Evolutionary conservation across 2,888 invertebrate species (phyloP).

Genomic region (Frankliniella intonsa): DNA sequence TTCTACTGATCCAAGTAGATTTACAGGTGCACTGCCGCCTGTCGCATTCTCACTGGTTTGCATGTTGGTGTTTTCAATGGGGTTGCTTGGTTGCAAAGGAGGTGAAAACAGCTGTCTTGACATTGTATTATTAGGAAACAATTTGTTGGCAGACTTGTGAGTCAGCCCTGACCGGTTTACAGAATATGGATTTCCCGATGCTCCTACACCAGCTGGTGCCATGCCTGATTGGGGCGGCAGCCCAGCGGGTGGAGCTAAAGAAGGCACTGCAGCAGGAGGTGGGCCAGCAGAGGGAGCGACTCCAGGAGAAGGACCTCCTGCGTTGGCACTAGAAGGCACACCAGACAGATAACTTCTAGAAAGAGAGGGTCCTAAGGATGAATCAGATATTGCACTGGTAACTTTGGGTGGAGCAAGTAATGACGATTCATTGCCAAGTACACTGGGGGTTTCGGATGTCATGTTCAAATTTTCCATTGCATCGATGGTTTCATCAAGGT

Average conservation of each 20-base stretch:
- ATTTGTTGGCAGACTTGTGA: not conserved
- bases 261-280: slow-evolving; percentile 15
- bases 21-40: not conserved
- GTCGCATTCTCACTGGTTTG: too few relatives aligned
- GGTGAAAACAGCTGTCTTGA: not conserved
- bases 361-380: not conserved
- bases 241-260: slow-evolving; percentile 23
- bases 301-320: slow-evolving; percentile 29
- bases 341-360: not conserved
- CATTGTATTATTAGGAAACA: not conserved
- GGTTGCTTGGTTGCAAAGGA: not conserved
- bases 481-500: not conserved
- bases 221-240: slow-evolving; percentile 35
- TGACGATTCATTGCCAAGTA: too few relatives aligned
- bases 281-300: slow-evolving; percentile 22
- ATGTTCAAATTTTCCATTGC: not conserved
- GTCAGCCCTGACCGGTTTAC: not conserved
- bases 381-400: not conserved
- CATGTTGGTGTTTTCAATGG: too few relatives aligned
- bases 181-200: slow-evolving; percentile 36
- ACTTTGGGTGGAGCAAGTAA: not conserved
- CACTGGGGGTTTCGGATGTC: not conserved
- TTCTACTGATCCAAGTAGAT: not conserved
- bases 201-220: slow-evolving; percentile 31
- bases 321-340: slow-evolving; percentile 17